Evolutionary conservation across 2,888 invertebrate genomes (phyloP).

Genomic region (Allygus modestus): DNA sequence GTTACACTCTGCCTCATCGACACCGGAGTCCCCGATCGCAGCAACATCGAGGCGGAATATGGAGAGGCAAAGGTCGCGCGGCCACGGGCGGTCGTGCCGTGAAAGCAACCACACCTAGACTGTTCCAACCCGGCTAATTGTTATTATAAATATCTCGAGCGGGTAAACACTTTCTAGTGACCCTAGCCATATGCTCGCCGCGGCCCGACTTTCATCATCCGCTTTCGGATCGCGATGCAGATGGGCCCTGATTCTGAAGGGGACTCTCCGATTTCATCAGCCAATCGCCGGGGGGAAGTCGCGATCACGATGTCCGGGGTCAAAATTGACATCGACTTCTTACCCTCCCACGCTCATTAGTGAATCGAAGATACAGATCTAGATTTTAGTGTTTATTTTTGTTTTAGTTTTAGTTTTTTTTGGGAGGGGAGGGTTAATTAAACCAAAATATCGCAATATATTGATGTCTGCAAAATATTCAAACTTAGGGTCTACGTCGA

Average conservation of each 20-base stretch:
- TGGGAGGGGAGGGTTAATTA: too few species aligned
- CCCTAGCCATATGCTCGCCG: conserved; percentile 19
- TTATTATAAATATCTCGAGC: conserved; percentile 53
- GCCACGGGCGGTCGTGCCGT: conserved; percentile 39
- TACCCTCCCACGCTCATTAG: too few species aligned
- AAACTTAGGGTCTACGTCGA: too few species aligned
- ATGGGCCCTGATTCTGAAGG: not conserved
- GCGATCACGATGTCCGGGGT: not conserved
- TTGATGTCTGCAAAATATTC: too few species aligned
- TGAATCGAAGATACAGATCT: too few species aligned
- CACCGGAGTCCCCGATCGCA: too few species aligned
- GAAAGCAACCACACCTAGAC: conserved; percentile 42
- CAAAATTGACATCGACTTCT: too few species aligned
- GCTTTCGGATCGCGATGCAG: conserved; percentile 6
- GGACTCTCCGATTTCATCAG: not conserved
- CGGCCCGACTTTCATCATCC: conserved; percentile 8
- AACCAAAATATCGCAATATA: too few species aligned
- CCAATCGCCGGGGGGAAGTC: not conserved
- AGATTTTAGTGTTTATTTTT: too few species aligned
- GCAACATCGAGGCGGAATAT: too few species aligned
- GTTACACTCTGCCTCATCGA: too few species aligned
- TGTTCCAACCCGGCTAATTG: conserved; percentile 35
- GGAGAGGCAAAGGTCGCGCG: conserved; percentile 21
- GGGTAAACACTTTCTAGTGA: conserved; percentile 57
- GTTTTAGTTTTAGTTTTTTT: too few species aligned